Base-by-base conservation (phyloP, 1,140 invertebrate genomes). In the Dinothrombium tinctorium region DNA sequence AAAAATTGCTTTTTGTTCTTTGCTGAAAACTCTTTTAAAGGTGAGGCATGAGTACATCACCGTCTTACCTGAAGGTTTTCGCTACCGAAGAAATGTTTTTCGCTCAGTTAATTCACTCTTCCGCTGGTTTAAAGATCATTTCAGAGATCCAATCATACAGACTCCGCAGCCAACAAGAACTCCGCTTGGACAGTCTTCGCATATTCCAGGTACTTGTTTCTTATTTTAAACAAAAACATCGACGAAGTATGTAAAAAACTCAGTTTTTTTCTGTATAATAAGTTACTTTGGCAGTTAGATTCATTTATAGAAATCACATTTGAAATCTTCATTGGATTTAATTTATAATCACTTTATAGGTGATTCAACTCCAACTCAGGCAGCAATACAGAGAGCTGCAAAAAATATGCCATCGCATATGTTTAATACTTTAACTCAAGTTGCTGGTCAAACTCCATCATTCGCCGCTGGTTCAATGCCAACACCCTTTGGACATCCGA, bases 121-220 rank as follows among this genome's bases (percentile, higher is more conserved):
- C 47, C 71, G 77, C 38, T 99, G 89, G 87, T 99, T 96, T 57
- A 98, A 98, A 55, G 81, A 89, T 57, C 86, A 98, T 55, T 96
- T 89, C 63, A 63, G 81, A 37, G 84, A 94, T 53, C 76, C 83
- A 0, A 69, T 82, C 26, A 35, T 35, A 35, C 33, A 8, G 8
- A 35, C 33, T 14, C 33, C 33, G 8, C 8, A 7, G 7, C 12
- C 7, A 9, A 35, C 33, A 7, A 28, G 7, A 8, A 28, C 26
- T 8, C n/a, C n/a, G n/a, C n/a, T n/a, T n/a, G n/a, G n/a, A n/a
- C n/a, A n/a, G n/a, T n/a, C n/a, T n/a, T n/a, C n/a, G n/a, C n/a
- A n/a, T n/a, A n/a, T n/a, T n/a, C n/a, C n/a, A n/a, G n/a, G n/a
- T n/a, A n/a, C n/a, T n/a, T n/a, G n/a, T n/a, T n/a, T n/a, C n/a